Conservation (phyloP, 2,797 vertebrate genomes). For the Eospalax fontanierii region DNA sequence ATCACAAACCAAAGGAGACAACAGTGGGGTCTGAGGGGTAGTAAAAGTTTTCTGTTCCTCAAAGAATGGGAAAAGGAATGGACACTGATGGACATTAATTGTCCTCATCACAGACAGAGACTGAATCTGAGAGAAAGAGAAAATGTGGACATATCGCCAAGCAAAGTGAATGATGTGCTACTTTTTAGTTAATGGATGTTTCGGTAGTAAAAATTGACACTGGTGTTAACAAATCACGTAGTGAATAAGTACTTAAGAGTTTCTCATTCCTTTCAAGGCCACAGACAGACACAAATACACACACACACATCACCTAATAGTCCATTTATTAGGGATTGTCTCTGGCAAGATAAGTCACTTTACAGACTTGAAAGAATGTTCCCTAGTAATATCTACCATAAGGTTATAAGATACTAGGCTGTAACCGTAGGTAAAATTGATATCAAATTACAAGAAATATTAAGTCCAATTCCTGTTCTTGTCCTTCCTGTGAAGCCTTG, state of each 20-base stretch:
- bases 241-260: too few species aligned
- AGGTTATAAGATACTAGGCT: not conserved
- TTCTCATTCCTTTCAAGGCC: not conserved
- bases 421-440: not conserved
- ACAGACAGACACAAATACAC: too few species aligned
- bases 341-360: slow-evolving; percentile 11
- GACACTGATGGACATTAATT: not conserved
- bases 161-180: not conserved
- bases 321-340: not conserved
- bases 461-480: not conserved
- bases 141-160: not conserved
- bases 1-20: not conserved
- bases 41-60: not conserved
- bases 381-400: not conserved
- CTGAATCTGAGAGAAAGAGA: not conserved
- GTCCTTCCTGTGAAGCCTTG: not conserved
- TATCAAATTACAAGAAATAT: too few species aligned
- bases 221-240: not conserved
- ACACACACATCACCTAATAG: too few species aligned
- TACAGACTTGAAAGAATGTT: not conserved
- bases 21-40: fast-evolving
- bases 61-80: not conserved
- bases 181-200: not conserved
- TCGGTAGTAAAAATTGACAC: not conserved
- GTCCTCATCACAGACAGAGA: not conserved